Percentiles rank a stretch among this genome's conserved stretches.
phyloP scores from a whole-genome alignment of 2,113 vertebrate genomes.

The Uria aalge region DNA sequence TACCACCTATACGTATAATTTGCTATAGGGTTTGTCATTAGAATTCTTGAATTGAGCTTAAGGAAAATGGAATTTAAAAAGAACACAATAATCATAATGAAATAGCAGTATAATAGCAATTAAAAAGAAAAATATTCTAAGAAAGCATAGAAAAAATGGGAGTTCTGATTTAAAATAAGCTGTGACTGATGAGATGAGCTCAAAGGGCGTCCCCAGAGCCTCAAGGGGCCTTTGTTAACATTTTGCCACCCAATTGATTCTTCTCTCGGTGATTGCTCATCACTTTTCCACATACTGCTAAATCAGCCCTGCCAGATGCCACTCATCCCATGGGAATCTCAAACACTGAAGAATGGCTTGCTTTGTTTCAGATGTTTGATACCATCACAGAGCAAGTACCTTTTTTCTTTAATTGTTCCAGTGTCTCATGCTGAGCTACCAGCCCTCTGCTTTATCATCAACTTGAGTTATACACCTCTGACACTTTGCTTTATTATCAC shows the following conservation, averaged over 20 bases:
- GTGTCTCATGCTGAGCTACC: background rate
- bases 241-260: background rate
- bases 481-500: background rate
- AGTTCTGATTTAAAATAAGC: background rate
- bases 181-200: background rate
- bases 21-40: background rate
- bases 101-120: background rate
- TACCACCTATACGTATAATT: background rate
- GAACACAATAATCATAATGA: background rate
- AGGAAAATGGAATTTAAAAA: background rate
- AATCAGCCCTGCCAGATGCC: background rate
- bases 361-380: background rate
- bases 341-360: background rate
- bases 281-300: background rate
- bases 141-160: background rate
- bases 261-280: background rate
- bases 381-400: background rate
- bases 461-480: background rate
- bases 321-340: background rate
- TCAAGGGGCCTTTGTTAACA: background rate
- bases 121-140: background rate
- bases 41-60: background rate
- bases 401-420: background rate
- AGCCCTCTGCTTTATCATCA: background rate
- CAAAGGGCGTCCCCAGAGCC: background rate